Evolutionary conservation across 2,797 vertebrate species (phyloP), one percentile per base, ranked within the genome.

Genomic region (Forpus xanthops): DNA sequence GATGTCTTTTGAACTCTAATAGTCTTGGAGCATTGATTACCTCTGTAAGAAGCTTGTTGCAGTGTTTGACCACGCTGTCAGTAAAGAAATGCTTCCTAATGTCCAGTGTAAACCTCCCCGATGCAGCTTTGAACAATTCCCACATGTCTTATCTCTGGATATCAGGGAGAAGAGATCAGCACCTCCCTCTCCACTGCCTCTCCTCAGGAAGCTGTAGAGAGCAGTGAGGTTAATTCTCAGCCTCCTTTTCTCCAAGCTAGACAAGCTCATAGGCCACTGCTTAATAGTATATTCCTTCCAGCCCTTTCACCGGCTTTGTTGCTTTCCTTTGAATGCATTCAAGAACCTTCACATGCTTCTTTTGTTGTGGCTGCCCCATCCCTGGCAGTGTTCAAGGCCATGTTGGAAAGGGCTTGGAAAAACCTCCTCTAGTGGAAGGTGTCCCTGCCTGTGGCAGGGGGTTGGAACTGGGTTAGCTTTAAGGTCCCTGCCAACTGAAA

Each of bases 141-240:
- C 8, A 24, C 0, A 0, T 1, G 2, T 85, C 27, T 10, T 73
- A 8, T 53, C n/a, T 20, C 27, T 70, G 71, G 35, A 33, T 60
- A 11, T 17, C 17, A 50, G 35, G 35, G n/a, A 70, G 50, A 65
- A 50, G 49, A 77, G n/a, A 2, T 68, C 71, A 70, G 61, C 15
- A 33, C 27, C 55, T 73, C 64, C 19, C 33, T 77, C 20, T 39
- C 33, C 17, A 6, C 6, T 53, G 17, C 55, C 15, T 8, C 33
- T 58, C 23, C 23, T 35, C 55, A 25, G 55, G 23, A 35, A 58
- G 55, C 55, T 58, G 23, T 58, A 58, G 23, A 25, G 55, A 35
- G 55, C 55, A 35, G n/a, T 58, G 55, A 35, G n/a, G 33, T 58
- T 23, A 25, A 21, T 15, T 35, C 23, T 58, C 33, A 35, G 55